A percentile compares a stretch with the other conserved stretches of the same genome.
Evolutionary conservation across 2,113 vertebrate genomes (phyloP).

Genomic region (Pseudolaguvia tuberculata): DNA sequence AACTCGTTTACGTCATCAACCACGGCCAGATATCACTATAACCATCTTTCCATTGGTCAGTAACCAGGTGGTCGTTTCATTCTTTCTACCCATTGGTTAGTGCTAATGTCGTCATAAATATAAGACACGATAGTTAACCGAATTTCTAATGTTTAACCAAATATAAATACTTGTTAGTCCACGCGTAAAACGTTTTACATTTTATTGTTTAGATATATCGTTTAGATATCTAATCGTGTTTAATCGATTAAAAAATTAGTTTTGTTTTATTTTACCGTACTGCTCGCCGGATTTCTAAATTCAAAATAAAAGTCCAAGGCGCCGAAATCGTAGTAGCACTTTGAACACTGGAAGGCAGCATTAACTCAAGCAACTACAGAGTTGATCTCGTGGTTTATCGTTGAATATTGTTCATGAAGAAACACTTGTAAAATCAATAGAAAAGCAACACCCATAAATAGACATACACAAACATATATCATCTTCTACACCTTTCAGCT

Average conservation of each 20-base stretch:
- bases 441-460: no score
- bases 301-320: conserved; percentile 19
- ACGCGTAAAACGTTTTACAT: neutral
- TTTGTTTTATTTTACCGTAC: neutral
- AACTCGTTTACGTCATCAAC: conserved; percentile 17
- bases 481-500: no score
- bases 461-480: no score
- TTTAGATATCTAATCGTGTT: no score
- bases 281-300: neutral
- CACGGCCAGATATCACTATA: neutral
- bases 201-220: no score
- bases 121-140: neutral
- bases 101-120: neutral
- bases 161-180: neutral
- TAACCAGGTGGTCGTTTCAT: neutral
- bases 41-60: conserved; percentile 29
- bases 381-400: no score
- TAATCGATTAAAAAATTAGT: neutral
- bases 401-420: no score
- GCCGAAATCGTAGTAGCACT: neutral
- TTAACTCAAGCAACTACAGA: neutral
- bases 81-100: conserved; percentile 1
- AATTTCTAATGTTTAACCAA: neutral
- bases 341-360: conserved; percentile 33
- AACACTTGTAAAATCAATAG: no score